A percentile compares a stretch with the other conserved stretches of the same genome.
phyloP scores from a whole-genome alignment of 2,113 vertebrate genomes.

The Protobothrops mucrosquamatus region DNA sequence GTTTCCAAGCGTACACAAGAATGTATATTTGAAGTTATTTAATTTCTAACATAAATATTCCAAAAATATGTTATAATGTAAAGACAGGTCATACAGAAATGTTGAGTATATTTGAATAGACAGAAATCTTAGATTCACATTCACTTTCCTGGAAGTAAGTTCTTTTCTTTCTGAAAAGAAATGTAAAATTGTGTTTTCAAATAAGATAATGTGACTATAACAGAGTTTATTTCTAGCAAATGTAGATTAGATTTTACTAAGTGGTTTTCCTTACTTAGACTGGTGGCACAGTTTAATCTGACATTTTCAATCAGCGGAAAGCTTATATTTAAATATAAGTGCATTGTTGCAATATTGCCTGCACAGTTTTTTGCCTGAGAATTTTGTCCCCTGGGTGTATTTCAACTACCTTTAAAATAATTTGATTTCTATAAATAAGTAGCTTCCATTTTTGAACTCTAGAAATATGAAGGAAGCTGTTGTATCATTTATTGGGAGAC shows the following conservation, averaged over 20 bases:
- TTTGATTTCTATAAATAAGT: constrained; percentile 1
- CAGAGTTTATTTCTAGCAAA: constrained; percentile 1
- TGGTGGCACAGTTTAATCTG: neutral
- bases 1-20: neutral
- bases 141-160: neutral
- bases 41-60: neutral
- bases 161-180: neutral
- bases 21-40: neutral
- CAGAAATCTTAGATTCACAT: neutral
- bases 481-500: neutral
- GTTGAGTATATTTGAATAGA: neutral
- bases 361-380: neutral
- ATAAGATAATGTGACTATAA: constrained; percentile 17
- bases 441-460: neutral
- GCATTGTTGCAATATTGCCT: constrained; percentile 6
- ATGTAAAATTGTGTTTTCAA: neutral
- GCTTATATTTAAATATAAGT: constrained; percentile 20
- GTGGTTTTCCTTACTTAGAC: neutral
- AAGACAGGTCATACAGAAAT: neutral
- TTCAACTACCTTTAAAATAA: constrained; percentile 9
- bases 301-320: neutral
- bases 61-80: neutral
- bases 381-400: neutral
- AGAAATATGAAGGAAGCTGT: neutral
- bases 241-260: neutral